A percentile compares a stretch with the other conserved stretches of the same genome.
Conservation (phyloP, 1,140 invertebrate species). For the Acromyrmex echinatior region DNA sequence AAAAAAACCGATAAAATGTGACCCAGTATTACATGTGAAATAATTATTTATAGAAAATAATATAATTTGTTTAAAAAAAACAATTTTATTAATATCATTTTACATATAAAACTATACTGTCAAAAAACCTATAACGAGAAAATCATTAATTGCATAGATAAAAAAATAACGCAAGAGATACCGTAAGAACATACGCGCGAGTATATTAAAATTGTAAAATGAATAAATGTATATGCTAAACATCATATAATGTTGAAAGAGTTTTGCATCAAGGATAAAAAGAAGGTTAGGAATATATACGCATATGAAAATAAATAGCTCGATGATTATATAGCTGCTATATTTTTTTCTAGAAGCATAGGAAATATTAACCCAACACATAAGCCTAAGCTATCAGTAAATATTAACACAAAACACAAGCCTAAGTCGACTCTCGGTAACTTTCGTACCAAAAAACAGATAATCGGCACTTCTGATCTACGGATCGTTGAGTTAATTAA, state of each 20-base stretch:
- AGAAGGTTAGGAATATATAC: background rate
- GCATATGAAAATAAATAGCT: background rate
- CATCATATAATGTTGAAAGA: background rate
- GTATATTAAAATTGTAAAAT: background rate
- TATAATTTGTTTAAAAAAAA: background rate
- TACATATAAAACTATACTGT: background rate
- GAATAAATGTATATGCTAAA: background rate
- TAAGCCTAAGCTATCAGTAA: background rate
- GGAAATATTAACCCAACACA: background rate
- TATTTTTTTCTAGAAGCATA: slow-evolving; percentile 1
- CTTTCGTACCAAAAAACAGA: background rate
- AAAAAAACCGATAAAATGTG: background rate
- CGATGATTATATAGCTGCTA: background rate
- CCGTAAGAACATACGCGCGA: background rate
- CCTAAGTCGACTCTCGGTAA: slow-evolving; percentile 13
- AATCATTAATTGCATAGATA: background rate
- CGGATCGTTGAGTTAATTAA: slow-evolving; percentile 35
- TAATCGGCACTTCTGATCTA: background rate
- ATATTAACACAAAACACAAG: slow-evolving; percentile 13
- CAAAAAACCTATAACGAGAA: background rate
- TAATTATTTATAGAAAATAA: background rate
- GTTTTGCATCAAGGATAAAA: background rate
- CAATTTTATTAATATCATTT: background rate
- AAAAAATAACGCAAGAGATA: background rate
- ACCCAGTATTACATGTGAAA: background rate